phyloP scores from a whole-genome alignment of 2,888 invertebrate genomes.

The Anthrax anthrax region DNA sequence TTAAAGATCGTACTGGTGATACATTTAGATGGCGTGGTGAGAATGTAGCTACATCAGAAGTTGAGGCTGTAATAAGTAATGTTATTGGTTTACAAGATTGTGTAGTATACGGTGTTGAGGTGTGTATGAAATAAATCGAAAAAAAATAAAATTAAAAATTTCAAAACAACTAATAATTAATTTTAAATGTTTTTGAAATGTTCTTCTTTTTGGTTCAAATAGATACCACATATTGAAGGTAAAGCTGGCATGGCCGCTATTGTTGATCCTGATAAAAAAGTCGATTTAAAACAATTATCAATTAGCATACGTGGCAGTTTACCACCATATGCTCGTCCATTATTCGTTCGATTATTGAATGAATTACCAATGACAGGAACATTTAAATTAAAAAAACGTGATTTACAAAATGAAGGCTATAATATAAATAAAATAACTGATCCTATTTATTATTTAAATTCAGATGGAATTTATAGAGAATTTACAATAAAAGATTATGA shows the following conservation, averaged over 20 bases:
- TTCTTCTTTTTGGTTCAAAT: background rate
- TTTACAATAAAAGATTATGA: conserved; percentile 37
- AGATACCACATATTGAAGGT: conserved; percentile 70
- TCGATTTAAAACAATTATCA: conserved; percentile 46
- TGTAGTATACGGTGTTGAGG: conserved; percentile 84
- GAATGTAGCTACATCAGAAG: conserved; percentile 92
- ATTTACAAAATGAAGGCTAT: conserved; percentile 73
- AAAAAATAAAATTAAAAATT: too few species aligned
- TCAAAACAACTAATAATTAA: too few species aligned
- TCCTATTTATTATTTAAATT: conserved; percentile 54
- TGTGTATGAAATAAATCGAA: too few species aligned
- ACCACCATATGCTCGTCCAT: conserved; percentile 75
- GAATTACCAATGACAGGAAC: conserved; percentile 75
- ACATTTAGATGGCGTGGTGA: conserved; percentile 89
- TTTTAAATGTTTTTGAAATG: too few species aligned
- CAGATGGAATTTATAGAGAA: conserved; percentile 37
- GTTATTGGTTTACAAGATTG: conserved; percentile 59
- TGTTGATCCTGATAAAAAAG: conserved; percentile 47
- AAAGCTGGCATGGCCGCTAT: conserved; percentile 90
- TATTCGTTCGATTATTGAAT: conserved; percentile 68
- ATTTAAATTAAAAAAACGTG: conserved; percentile 82
- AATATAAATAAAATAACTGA: conserved; percentile 58
- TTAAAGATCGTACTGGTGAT: conserved; percentile 80
- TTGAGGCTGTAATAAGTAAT: conserved; percentile 77
- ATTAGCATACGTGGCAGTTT: conserved; percentile 53